Evolutionary conservation across 1,140 invertebrate genomes (phyloP), one percentile per base, ranked within the genome.

Genomic region (Hermatobates lingyangjiaoensis): DNA sequence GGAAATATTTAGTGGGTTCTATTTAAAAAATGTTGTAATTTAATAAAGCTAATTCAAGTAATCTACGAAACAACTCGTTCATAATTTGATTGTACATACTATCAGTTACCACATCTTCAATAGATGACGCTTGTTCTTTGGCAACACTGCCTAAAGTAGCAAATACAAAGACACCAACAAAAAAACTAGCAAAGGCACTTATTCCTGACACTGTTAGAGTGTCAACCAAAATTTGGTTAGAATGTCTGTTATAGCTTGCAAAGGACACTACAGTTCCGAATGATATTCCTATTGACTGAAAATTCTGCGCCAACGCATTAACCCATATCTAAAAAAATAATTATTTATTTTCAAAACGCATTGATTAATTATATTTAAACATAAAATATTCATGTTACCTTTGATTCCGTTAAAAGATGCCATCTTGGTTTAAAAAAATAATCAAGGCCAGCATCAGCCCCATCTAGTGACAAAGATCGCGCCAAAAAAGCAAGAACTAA

Each of bases 221-320:
- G 60, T 92, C 87, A 49, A 85, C 76, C 21, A 92, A 68, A 53
- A 92, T 83, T 58, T 87, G 87, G 62, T 93, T 93, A 61, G 86
- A 80, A 63, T 90, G 89, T 63, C 82, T 81, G 66, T 93, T 94
- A 69, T 93, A 94, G 61, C 87, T 91, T n/a, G 87, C 83, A 64
- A 92, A 92, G 60, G 87, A 88, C 61, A 94, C 90, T 72, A 93
- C 85, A 3, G 87, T 88, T 20, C 90, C 90, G 60, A 90, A 88
- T 0, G 86, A 85, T 27, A 91, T 85, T 49, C 87, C 86, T 53
- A 93, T 79, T 0, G 89, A 91, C 68, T 91, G 91, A 65, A 94
- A 91, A 56, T 88, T 89, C 69, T 94, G 89, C 5, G 84, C 85
- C 5, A 85, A 83, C 12, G 89, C 89, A 64, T 88, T 88, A 14